A percentile compares a stretch with the other conserved stretches of the same genome.
phyloP scores from a whole-genome alignment of 2,888 invertebrate species.

The Leucophora obtusa region DNA sequence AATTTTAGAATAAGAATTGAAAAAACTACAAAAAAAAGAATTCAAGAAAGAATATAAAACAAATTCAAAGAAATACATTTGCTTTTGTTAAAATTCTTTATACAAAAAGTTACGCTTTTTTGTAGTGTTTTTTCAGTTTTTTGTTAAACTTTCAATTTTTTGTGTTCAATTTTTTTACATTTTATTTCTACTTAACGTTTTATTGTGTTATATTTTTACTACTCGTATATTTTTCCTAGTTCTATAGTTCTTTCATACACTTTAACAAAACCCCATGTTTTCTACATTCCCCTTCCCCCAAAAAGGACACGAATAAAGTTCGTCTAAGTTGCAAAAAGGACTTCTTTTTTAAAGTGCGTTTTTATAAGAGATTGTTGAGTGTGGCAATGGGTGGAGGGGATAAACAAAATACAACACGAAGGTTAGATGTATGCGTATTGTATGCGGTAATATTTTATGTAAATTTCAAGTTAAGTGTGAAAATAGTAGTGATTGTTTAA shows the following conservation, averaged over 20 bases:
- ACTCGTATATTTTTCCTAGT: conserved; percentile 24
- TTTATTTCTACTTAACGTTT: conserved; percentile 60
- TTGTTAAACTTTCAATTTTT: conserved; percentile 34
- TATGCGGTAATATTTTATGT: conserved; percentile 75
- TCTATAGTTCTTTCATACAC: conserved; percentile 23
- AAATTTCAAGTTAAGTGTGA: conserved; percentile 77
- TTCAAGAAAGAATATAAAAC: conserved; percentile 12
- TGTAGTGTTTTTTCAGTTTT: conserved; percentile 16
- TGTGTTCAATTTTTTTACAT: conserved; percentile 35
- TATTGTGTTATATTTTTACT: conserved; percentile 58
- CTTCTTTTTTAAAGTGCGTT: conserved; percentile 50
- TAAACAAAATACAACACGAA: background rate
- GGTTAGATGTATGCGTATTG: conserved; percentile 21
- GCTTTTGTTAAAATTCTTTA: conserved; percentile 61
- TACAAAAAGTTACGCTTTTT: conserved; percentile 50
- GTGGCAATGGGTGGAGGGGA: conserved; percentile 13
- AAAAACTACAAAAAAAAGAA: conserved; percentile 6
- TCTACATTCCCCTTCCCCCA: conserved; percentile 2
- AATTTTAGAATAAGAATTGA: conserved; percentile 60
- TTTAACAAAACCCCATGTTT: background rate
- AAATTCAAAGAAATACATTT: conserved; percentile 55
- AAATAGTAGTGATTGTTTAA: conserved; percentile 77
- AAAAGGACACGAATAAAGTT: conserved; percentile 17
- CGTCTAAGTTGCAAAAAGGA: conserved; percentile 27
- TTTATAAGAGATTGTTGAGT: conserved; percentile 30